Evolutionary conservation across 2,888 invertebrate species (phyloP).

Genomic region (Andrena trimmerana): DNA sequence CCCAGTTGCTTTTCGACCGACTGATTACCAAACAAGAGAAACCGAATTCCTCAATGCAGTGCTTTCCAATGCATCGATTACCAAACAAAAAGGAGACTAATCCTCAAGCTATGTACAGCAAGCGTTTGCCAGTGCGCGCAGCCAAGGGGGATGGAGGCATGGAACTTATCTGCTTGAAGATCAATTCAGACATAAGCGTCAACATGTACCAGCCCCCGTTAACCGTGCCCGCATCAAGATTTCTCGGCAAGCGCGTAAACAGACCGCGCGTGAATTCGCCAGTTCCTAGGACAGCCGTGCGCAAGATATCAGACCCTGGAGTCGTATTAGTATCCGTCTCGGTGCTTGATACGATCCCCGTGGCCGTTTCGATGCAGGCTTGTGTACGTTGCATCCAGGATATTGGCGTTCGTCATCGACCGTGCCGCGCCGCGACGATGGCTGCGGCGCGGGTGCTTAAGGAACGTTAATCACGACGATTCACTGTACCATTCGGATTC

Average conservation of each 20-base stretch:
- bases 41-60: no score
- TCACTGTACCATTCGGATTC: slow-evolving; percentile 58
- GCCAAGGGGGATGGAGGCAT: not conserved
- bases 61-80: not conserved
- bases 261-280: slow-evolving; percentile 43
- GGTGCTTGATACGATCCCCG: slow-evolving; percentile 28
- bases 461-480: slow-evolving; percentile 70
- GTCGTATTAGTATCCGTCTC: slow-evolving; percentile 42
- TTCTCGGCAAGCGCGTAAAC: slow-evolving; percentile 27
- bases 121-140: not conserved
- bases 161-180: not conserved
- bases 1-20: no score
- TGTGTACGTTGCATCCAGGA: slow-evolving; percentile 41
- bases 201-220: not conserved
- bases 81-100: not conserved
- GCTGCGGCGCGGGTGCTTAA: slow-evolving; percentile 35
- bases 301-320: slow-evolving; percentile 16
- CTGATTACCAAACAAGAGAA: no score
- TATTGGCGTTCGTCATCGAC: slow-evolving; percentile 54
- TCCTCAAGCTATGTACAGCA: not conserved
- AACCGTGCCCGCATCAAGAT: slow-evolving; percentile 13
- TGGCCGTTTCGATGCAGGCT: slow-evolving; percentile 41
- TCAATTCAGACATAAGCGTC: slow-evolving; percentile 28
- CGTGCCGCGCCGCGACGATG: slow-evolving; percentile 6
- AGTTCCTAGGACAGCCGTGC: not conserved